These are phyloP conservation scores for Onychorhynchus coronatus DNA, from an alignment of 2,113 vertebrate genomes.

Conservation along the genomic window DNA sequence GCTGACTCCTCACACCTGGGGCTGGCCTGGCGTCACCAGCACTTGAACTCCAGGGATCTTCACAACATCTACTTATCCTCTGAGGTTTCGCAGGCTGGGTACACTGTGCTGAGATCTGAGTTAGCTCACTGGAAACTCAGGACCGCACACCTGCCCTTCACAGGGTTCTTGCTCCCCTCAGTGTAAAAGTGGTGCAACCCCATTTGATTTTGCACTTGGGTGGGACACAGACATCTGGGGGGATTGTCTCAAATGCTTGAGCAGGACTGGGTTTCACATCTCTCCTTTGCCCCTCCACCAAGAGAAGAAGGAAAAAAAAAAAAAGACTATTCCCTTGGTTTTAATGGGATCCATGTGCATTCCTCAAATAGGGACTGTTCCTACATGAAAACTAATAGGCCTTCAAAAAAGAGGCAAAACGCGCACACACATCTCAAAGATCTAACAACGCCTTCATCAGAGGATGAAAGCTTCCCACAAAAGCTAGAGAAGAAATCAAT, in stretches of 20 bases:
- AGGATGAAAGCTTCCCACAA: neutral
- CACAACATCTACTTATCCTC: neutral
- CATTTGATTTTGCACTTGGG: neutral
- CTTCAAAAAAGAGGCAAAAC: neutral
- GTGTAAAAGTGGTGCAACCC: neutral
- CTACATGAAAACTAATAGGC: neutral
- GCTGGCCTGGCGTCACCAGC: neutral
- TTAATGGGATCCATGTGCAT: neutral
- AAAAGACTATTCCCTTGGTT: neutral
- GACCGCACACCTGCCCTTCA: neutral
- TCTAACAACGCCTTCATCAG: neutral
- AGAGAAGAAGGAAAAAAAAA: neutral
- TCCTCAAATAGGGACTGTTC: neutral
- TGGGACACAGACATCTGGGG: neutral
- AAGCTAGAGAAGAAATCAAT: constrained; percentile 5
- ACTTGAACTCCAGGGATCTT: neutral
- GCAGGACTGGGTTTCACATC: neutral
- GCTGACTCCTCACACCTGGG: neutral
- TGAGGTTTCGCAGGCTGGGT: neutral
- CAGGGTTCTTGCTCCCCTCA: neutral
- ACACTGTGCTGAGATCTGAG: neutral
- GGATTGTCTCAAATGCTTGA: neutral
- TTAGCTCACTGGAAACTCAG: neutral
- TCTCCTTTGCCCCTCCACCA: neutral
- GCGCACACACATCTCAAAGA: neutral